Conservation (phyloP, 1,140 invertebrate species). For the Pinna nobilis region DNA sequence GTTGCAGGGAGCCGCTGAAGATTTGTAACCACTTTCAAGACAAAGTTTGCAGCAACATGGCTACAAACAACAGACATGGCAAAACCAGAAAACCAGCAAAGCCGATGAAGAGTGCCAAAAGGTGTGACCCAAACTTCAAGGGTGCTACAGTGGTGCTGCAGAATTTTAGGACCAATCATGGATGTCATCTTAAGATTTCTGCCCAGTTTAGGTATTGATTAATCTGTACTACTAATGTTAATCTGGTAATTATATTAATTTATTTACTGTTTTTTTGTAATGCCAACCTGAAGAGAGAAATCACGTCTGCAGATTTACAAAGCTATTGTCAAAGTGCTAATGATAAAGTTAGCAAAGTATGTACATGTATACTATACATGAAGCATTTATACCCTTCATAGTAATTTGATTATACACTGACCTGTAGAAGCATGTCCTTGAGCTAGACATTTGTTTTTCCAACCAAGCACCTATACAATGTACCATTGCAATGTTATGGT, state of each 20-base stretch:
- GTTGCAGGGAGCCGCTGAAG: background rate
- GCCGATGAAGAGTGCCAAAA: conserved; percentile 46
- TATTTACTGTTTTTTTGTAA: no score
- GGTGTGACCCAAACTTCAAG: conserved; percentile 52
- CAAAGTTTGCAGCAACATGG: background rate
- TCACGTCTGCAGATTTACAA: background rate
- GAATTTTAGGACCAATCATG: conserved; percentile 36
- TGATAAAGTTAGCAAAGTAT: background rate
- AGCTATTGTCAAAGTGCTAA: no score
- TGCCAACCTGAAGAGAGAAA: background rate
- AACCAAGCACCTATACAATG: no score
- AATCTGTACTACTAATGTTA: background rate
- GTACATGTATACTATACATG: background rate
- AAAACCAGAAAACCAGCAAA: conserved; percentile 38
- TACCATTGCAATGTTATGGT: no score
- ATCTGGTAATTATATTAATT: background rate
- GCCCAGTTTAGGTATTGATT: conserved; percentile 50
- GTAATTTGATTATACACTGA: no score
- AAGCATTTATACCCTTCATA: no score
- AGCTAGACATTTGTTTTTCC: no score
- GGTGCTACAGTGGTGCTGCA: conserved; percentile 49
- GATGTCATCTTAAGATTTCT: conserved; percentile 42
- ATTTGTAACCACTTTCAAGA: background rate
- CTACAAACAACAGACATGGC: background rate
- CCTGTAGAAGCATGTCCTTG: no score